Conservation (phyloP, 2,888 invertebrate genomes). For the Mamestra brassicae region DNA sequence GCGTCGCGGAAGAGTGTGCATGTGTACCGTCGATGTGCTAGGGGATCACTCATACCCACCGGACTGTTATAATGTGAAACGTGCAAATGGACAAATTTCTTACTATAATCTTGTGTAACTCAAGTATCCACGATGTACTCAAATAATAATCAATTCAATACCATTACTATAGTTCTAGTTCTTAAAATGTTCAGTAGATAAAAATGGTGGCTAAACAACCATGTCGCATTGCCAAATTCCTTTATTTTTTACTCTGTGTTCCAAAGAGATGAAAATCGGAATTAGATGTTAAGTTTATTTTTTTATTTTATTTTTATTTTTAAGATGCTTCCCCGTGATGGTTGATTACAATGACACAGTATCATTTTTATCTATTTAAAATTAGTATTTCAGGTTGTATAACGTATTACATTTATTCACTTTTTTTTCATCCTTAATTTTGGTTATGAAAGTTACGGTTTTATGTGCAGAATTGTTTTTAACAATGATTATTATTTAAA, state of each 20-base stretch:
- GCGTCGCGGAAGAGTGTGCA: constrained; percentile 18
- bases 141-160: constrained; percentile 72
- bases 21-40: constrained; percentile 52
- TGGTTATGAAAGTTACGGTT: background rate
- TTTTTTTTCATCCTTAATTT: background rate
- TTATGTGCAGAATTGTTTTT: background rate
- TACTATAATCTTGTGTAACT: constrained; percentile 71
- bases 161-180: constrained; percentile 75
- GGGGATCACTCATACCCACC: constrained; percentile 70
- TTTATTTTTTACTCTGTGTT: constrained; percentile 81
- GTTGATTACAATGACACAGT: constrained; percentile 53
- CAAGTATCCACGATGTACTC: constrained; percentile 76
- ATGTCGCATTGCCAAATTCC: constrained; percentile 84
- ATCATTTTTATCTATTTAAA: constrained; percentile 21
- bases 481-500: constrained; percentile 3
- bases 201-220: constrained; percentile 77
- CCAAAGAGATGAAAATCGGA: constrained; percentile 87
- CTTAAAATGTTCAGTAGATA: constrained; percentile 76
- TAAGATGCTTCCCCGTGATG: constrained; percentile 61
- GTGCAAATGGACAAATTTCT: constrained; percentile 65
- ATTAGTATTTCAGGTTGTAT: background rate
- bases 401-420: too few relatives aligned
- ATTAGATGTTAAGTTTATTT: constrained; percentile 79
- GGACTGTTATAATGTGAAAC: constrained; percentile 64
- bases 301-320: constrained; percentile 55